These are phyloP conservation scores for Notolepis coatsorum DNA, from an alignment of 2,797 vertebrate species.

Conservation along the genomic window DNA sequence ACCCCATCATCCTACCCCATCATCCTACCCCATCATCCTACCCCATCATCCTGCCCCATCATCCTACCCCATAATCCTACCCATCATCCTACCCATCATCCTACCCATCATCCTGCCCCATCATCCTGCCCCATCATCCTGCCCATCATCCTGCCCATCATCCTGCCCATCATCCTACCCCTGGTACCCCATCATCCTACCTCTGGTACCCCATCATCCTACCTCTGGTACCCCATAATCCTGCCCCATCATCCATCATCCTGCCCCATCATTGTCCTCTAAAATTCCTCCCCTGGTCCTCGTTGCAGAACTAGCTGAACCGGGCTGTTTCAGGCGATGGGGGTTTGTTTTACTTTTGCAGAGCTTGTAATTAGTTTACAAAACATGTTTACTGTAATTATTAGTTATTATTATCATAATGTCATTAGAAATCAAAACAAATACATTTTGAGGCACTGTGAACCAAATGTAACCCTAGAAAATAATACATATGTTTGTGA, in stretches of 20 bases:
- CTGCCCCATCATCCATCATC: constrained; percentile 4
- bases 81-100: background rate
- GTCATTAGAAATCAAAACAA: no score
- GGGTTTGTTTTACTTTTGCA: no score
- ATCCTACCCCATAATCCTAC: constrained; percentile 20
- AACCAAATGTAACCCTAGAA: no score
- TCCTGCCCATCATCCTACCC: no score
- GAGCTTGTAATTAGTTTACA: no score
- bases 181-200: background rate
- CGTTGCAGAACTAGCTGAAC: no score
- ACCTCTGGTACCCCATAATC: constrained; percentile 22
- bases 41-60: background rate
- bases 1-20: constrained; percentile 21
- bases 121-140: constrained; percentile 21
- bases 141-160: background rate
- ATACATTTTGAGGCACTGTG: no score
- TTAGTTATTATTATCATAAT: no score
- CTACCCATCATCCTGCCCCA: background rate
- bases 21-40: background rate
- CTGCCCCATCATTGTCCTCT: background rate
- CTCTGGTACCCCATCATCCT: constrained; percentile 49
- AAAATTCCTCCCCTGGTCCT: constrained; percentile 17
- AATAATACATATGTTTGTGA: no score
- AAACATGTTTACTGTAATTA: no score
- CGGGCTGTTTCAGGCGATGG: no score